Evolutionary conservation across 1,140 invertebrate species (phyloP), one percentile per base, ranked within the genome.

Genomic region (Camponotus floridanus): DNA sequence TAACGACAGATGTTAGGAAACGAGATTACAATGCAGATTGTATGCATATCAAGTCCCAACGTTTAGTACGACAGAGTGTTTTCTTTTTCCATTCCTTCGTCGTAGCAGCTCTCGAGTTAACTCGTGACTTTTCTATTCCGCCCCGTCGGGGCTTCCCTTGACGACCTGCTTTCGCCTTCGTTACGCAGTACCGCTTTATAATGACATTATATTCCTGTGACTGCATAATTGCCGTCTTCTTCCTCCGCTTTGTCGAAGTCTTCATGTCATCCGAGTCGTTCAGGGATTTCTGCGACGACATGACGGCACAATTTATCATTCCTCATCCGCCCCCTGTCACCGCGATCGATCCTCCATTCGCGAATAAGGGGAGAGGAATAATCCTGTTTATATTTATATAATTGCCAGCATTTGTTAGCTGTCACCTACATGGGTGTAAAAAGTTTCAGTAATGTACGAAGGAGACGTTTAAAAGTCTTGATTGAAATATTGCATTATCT

Each of bases 261-360:
- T 74, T 73, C 79, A 9, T 42, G 68, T 73, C 68, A 48, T 73
- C 68, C 55, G 48, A 68, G 55, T 83, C 55, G 39, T 73, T 83
- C 51, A 39, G 79, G 51, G 79, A 83, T 73, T 73, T 31, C n/a
- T 39, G 68, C 42, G 55, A 83, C 79, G 57, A 45, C 42, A 51
- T 81, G 79, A 81, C 39, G 39, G n/a, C 45, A 57, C 68, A 83
- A 83, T 83, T 83, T 73, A 61, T 83, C 79, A 83, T 83, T 74
- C 39, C 79, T 59, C 51, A 73, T n/a, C 62, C 26, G 51, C 67
- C 2, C 68, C 39, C 15, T 73, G 79, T 73, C 68, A 61, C 18
- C 61, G 39, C 61, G 31, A 83, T 81, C 79, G 67, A 81, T 83
- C 67, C 45, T 9, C 62, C 39, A 78, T 65, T 62, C 18, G 42